phyloP scores from a whole-genome alignment of 2,113 vertebrate species.

The Nansenia antarctica region DNA sequence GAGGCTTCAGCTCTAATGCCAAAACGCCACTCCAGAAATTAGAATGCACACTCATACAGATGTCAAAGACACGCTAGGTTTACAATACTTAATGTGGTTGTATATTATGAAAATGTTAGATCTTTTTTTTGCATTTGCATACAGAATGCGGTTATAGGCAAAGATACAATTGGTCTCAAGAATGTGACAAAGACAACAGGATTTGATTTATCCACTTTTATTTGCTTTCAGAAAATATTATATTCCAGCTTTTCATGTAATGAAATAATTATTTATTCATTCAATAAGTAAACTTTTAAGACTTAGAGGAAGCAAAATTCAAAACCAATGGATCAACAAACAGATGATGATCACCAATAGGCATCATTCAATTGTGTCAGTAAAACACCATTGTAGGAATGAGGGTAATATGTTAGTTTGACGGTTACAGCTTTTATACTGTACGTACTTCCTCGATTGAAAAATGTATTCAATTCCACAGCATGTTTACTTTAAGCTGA shows the following conservation, averaged over 20 bases:
- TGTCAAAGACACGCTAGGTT: slow-evolving; percentile 19
- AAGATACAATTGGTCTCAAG: no score
- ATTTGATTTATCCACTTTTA: slow-evolving; percentile 12
- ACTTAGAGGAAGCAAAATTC: slow-evolving; percentile 7
- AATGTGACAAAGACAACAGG: background rate
- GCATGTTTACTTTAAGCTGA: slow-evolving; percentile 1
- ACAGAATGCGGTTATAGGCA: no score
- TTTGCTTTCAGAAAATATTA: slow-evolving; percentile 15
- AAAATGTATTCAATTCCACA: slow-evolving; percentile 26
- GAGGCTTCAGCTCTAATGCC: slow-evolving; percentile 30
- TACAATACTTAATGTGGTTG: slow-evolving; percentile 13
- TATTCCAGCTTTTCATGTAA: slow-evolving; percentile 11
- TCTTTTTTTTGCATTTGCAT: no score
- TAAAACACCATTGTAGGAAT: background rate
- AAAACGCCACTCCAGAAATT: slow-evolving; percentile 41
- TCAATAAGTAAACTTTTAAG: slow-evolving; percentile 20
- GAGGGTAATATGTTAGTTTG: background rate
- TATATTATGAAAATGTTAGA: background rate
- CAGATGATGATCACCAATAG: background rate
- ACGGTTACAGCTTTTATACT: no score
- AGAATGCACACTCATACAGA: slow-evolving; percentile 34
- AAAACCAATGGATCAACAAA: slow-evolving; percentile 7
- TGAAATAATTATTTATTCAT: background rate
- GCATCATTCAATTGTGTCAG: slow-evolving; percentile 1
- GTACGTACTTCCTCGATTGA: background rate